Base-by-base conservation (phyloP, 2,888 invertebrate species). In the Agelastica alni region DNA sequence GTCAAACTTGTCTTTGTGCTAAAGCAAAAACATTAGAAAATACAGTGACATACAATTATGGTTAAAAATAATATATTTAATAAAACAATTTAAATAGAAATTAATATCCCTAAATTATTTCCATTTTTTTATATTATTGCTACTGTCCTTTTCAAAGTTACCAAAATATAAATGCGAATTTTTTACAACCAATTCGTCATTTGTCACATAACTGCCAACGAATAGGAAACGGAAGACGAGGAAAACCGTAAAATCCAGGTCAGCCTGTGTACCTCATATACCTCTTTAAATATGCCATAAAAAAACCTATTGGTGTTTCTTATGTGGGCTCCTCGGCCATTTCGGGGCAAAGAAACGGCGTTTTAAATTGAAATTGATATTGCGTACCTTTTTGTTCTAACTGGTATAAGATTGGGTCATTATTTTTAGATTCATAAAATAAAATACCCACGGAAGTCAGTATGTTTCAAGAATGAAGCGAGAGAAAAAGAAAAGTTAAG, bases 301-400 rank as follows among this genome's bases (percentile, higher is more conserved):
- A 54, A 53, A 47, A 53, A n/a, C 39, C 39, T 49, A 54, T 49
- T 48, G 54, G 36, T 54, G 49, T 54, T 54, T 49, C 49, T 49
- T 49, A 54, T 54, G 39, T 48, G 44, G n/a, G n/a, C n/a, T 42
- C 49, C 44, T 39, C 26, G 37, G 32, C 36, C 45, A 32, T 32
- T 54, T 54, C 30, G 37, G 18, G 13, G 31, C 37, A 14, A 45
- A 44, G 18, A 22, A 54, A 48, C 32, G 49, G 34, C 36, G 43
- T 39, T 54, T 45, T 49, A 56, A 63, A 61, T 63, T 63, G 61
- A 61, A 61, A 63, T 61, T 61, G 60, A 63, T 63, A 60, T 58
- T 58, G 58, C 63, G 58, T 57, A 47, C 51, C 51, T 52, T 48
- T 42, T 37, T 52, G 34, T 44, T 52, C 41, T 48, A 44, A 47